These are phyloP conservation scores for Nymphalis urticae DNA, from an alignment of 2,888 invertebrate species.

Conservation along the genomic window DNA sequence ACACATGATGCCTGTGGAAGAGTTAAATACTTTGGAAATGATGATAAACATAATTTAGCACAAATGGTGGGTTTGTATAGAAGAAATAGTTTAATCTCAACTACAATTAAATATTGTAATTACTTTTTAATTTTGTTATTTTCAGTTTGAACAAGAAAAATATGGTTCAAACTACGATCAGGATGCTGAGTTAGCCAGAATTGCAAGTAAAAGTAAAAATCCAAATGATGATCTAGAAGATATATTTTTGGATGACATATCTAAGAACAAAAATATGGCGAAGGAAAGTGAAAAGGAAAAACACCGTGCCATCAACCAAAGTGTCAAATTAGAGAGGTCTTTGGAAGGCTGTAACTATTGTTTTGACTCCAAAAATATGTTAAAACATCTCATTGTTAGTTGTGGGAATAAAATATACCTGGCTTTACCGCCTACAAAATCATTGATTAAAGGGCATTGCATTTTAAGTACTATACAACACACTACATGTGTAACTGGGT, in stretches of 20 bases:
- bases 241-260: slow-evolving; percentile 90
- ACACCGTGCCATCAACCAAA: slow-evolving; percentile 87
- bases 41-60: slow-evolving; percentile 92
- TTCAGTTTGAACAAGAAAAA: slow-evolving; percentile 90
- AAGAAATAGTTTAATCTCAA: background rate
- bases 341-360: slow-evolving; percentile 92
- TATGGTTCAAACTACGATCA: slow-evolving; percentile 89
- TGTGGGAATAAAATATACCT: slow-evolving; percentile 92
- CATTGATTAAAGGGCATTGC: slow-evolving; percentile 92
- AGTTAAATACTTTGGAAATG: slow-evolving; percentile 92
- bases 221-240: slow-evolving; percentile 91
- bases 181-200: slow-evolving; percentile 89
- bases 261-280: slow-evolving; percentile 82
- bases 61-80: slow-evolving; percentile 84
- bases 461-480: slow-evolving; percentile 93
- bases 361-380: slow-evolving; percentile 88
- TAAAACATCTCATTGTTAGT: slow-evolving; percentile 92
- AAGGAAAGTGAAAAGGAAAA: slow-evolving; percentile 84
- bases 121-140: slow-evolving; percentile 37
- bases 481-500: slow-evolving; percentile 87
- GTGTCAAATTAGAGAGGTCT: slow-evolving; percentile 84
- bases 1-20: slow-evolving; percentile 89
- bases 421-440: slow-evolving; percentile 89
- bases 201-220: slow-evolving; percentile 84
- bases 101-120: background rate